phyloP scores from a whole-genome alignment of 2,888 invertebrate genomes.

The Chymomyza amoena region DNA sequence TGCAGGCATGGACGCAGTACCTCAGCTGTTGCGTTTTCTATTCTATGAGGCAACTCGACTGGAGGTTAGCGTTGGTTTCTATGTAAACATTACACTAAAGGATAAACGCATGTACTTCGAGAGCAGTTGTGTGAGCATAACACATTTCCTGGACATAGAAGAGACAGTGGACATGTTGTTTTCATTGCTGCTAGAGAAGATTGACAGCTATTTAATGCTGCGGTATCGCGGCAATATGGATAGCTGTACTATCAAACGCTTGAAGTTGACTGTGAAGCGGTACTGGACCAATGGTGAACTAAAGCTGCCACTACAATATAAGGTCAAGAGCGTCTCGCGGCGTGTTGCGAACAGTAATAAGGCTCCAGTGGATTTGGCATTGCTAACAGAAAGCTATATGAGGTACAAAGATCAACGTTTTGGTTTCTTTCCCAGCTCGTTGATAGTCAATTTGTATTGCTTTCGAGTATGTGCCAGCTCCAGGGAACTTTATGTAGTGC shows the following conservation, averaged over 20 bases:
- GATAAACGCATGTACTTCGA: constrained; percentile 43
- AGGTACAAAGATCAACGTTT: constrained; percentile 18
- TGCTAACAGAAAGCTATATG: constrained; percentile 31
- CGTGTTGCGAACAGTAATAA: neutral
- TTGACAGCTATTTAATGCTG: constrained; percentile 41
- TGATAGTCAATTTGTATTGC: constrained; percentile 50
- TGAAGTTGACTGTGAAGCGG: constrained; percentile 49
- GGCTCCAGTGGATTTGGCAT: constrained; percentile 1
- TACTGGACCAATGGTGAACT: constrained; percentile 10
- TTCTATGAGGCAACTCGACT: constrained; percentile 36
- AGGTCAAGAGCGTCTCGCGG: constrained; percentile 31
- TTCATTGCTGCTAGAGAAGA: constrained; percentile 54
- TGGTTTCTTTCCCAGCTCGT: constrained; percentile 26
- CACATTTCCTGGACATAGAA: constrained; percentile 52
- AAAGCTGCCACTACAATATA: constrained; percentile 48
- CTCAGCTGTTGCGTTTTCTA: constrained; percentile 51
- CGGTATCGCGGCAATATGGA: constrained; percentile 32
- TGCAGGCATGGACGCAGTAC: constrained; percentile 52
- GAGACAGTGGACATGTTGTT: constrained; percentile 62
- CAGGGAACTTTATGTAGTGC: constrained; percentile 50
- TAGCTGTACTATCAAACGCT: constrained; percentile 43
- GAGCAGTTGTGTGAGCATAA: constrained; percentile 43
- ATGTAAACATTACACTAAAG: constrained; percentile 42
- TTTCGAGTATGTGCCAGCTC: constrained; percentile 53
- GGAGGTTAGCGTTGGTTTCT: constrained; percentile 51